These are phyloP conservation scores for Aplocera efformata DNA, from an alignment of 2,888 invertebrate species.

Conservation along the genomic window DNA sequence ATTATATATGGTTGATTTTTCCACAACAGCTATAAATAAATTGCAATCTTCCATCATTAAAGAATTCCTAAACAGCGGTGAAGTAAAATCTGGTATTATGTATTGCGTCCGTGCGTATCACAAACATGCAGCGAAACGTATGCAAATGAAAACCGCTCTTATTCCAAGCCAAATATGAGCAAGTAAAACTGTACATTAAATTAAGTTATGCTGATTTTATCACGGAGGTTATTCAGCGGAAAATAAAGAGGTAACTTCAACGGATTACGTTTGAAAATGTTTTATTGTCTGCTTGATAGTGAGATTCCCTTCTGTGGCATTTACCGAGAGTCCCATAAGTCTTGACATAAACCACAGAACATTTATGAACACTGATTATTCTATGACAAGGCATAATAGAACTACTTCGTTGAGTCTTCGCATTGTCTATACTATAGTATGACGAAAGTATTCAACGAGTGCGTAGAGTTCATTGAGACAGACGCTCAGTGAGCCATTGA, in stretches of 20 bases:
- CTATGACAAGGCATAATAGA: too few species aligned
- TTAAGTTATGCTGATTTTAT: conserved; percentile 38
- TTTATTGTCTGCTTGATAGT: background rate
- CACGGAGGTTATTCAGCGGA: conserved; percentile 48
- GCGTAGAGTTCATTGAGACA: too few species aligned
- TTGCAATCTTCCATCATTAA: conserved; percentile 33
- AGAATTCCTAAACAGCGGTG: conserved; percentile 36
- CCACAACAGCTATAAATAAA: conserved; percentile 9
- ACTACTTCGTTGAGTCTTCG: too few species aligned
- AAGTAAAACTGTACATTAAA: conserved; percentile 5
- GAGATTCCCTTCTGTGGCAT: conserved; percentile 1
- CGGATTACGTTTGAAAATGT: conserved; percentile 30
- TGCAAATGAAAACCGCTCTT: conserved; percentile 28
- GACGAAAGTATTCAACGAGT: too few species aligned
- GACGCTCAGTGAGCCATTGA: too few species aligned
- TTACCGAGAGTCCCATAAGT: too few species aligned
- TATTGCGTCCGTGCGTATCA: conserved; percentile 25
- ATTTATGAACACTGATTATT: too few species aligned
- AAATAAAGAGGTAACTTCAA: conserved; percentile 37
- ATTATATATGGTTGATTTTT: conserved; percentile 11
- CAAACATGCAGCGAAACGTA: conserved; percentile 19
- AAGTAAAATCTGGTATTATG: conserved; percentile 31
- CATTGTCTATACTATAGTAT: too few species aligned
- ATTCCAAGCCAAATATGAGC: conserved; percentile 20
- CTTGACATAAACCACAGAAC: too few species aligned